phyloP scores from a whole-genome alignment of 1,140 invertebrate species.

The Cylas formicarius region DNA sequence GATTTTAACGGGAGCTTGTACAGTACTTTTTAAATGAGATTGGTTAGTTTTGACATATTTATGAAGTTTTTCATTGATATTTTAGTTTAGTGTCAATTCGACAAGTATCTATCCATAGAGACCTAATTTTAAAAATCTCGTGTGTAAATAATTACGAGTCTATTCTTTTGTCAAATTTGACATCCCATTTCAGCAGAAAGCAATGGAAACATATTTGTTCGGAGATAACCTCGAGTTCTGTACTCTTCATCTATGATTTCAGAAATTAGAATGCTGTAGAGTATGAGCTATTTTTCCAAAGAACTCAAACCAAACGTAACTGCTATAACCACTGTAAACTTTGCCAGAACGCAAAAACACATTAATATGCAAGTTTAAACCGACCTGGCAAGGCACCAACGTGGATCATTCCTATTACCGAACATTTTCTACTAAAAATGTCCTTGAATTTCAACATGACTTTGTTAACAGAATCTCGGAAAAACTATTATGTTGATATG shows the following conservation, averaged over 20 bases:
- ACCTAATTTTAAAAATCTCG: too few relatives aligned
- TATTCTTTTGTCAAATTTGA: too few relatives aligned
- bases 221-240: slow-evolving; percentile 20
- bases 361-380: slow-evolving; percentile 8
- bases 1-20: too few relatives aligned
- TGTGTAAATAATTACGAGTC: too few relatives aligned
- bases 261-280: slow-evolving; percentile 29
- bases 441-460: slow-evolving; percentile 30
- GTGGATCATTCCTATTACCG: slow-evolving; percentile 72
- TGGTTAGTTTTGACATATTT: too few relatives aligned
- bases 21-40: not conserved
- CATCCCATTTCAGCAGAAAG: too few relatives aligned
- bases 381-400: slow-evolving; percentile 63
- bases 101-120: too few relatives aligned
- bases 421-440: slow-evolving; percentile 38
- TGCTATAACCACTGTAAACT: slow-evolving; percentile 5
- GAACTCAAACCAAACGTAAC: slow-evolving; percentile 17
- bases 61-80: too few relatives aligned
- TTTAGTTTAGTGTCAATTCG: too few relatives aligned
- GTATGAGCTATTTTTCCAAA: not conserved
- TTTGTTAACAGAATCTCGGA: too few relatives aligned
- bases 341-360: slow-evolving; percentile 6
- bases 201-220: slow-evolving; percentile 3
- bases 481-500: too few relatives aligned
- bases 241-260: not conserved